Conservation (phyloP, 2,797 vertebrate species). For the Molossus molossus region DNA sequence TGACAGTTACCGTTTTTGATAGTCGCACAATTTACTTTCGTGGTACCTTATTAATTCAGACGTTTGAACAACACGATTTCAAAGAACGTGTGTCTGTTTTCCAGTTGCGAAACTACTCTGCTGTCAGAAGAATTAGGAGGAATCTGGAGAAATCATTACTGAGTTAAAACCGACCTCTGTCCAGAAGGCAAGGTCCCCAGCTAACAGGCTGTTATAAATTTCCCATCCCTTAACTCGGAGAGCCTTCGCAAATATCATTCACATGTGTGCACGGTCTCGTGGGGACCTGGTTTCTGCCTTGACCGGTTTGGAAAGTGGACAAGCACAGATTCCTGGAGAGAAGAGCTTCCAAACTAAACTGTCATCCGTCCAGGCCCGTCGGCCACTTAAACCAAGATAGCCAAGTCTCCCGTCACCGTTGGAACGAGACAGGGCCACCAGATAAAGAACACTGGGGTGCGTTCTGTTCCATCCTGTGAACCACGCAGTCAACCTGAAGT, state of each 20-base stretch:
- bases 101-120: conserved; percentile 58
- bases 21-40: conserved; percentile 19
- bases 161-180: conserved; percentile 40
- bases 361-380: conserved; percentile 30
- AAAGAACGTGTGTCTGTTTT: neutral
- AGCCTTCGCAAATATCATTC: conserved; percentile 55
- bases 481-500: neutral
- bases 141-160: conserved; percentile 52
- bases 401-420: neutral
- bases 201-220: conserved; percentile 19
- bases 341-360: conserved; percentile 64
- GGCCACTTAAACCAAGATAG: conserved; percentile 25
- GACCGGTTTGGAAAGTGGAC: conserved; percentile 48
- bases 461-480: conserved; percentile 2
- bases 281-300: conserved; percentile 40
- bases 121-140: conserved; percentile 10
- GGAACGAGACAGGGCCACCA: neutral
- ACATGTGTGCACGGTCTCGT: conserved; percentile 46
- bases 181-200: neutral
- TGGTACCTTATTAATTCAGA: conserved; percentile 44
- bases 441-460: neutral
- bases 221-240: conserved; percentile 57
- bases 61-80: conserved; percentile 39
- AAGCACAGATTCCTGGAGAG: conserved; percentile 63
- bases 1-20: conserved; percentile 39